Evolutionary conservation across 2,113 vertebrate genomes (phyloP).

Genomic region (Hippocampus comes): DNA sequence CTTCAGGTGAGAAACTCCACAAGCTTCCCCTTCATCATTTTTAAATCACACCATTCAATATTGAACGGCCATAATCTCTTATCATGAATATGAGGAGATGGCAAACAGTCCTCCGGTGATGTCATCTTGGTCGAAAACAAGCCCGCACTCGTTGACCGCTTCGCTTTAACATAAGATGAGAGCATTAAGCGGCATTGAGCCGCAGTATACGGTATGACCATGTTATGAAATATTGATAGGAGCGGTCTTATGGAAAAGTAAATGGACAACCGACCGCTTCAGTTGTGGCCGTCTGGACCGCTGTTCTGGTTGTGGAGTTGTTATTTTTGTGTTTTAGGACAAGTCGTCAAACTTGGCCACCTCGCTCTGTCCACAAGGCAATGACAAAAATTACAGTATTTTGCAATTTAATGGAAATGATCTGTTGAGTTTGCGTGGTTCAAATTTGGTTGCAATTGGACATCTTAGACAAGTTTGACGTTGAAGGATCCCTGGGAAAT

Average conservation of each 20-base stretch:
- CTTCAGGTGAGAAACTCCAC: constrained; percentile 71
- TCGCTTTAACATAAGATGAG: neutral
- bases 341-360: neutral
- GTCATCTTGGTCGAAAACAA: neutral
- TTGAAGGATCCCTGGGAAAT: neutral
- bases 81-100: neutral
- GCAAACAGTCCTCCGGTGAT: constrained; percentile 2
- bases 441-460: neutral
- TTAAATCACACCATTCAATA: neutral
- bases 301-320: neutral
- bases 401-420: neutral
- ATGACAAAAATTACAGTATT: neutral
- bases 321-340: neutral
- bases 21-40: constrained; percentile 7
- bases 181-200: neutral
- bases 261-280: neutral
- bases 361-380: neutral
- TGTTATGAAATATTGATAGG: neutral
- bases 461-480: neutral
- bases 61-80: neutral
- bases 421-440: too few relatives aligned
- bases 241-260: neutral
- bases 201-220: neutral
- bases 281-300: neutral
- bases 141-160: neutral